Evolutionary conservation across 2,113 vertebrate genomes (phyloP).

Genomic region (Hemibagrus wyckioides): DNA sequence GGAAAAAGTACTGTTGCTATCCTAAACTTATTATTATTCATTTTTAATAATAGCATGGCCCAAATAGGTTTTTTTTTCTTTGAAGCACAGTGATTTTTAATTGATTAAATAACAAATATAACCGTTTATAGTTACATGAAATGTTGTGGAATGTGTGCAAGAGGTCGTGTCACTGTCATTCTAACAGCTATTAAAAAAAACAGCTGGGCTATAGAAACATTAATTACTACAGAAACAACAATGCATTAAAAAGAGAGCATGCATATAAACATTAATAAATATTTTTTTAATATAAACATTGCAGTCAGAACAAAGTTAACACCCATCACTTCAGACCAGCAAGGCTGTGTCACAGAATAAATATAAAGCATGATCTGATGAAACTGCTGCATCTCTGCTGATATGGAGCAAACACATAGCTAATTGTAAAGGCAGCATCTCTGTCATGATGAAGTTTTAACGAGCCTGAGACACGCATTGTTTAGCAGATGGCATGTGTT

Average conservation of each 20-base stretch:
- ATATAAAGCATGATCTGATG: not conserved
- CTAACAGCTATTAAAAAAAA: not conserved
- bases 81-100: not conserved
- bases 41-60: not conserved
- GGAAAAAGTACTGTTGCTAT: not conserved
- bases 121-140: not conserved
- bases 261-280: too few relatives aligned
- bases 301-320: too few relatives aligned
- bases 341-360: not conserved
- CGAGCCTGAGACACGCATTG: constrained; percentile 53
- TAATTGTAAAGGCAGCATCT: constrained; percentile 60
- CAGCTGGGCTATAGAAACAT: not conserved
- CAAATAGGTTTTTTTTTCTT: not conserved
- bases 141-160: not conserved
- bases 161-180: not conserved
- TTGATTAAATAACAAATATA: not conserved
- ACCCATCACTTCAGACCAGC: not conserved
- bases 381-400: constrained; percentile 39
- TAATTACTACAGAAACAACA: too few relatives aligned
- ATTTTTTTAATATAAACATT: too few relatives aligned
- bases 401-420: constrained; percentile 53
- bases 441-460: constrained; percentile 68
- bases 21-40: not conserved
- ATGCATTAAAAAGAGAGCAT: too few relatives aligned
- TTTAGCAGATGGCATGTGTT: constrained; percentile 61